Percentiles rank a stretch among this genome's conserved stretches.
Conservation (phyloP, 2,888 invertebrate species). For the Mongoloraphidia duomilia region DNA sequence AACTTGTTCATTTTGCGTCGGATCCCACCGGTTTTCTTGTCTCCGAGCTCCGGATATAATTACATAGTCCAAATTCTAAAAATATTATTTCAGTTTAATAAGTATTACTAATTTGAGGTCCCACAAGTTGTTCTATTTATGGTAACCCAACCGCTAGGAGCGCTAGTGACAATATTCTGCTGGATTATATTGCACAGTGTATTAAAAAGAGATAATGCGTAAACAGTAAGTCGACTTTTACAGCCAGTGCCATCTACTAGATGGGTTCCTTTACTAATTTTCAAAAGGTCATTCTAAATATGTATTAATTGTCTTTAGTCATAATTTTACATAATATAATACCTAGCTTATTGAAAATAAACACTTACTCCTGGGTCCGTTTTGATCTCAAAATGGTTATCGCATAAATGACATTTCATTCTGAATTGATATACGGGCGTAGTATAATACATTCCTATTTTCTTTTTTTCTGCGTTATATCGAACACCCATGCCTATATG, state of each 20-base stretch:
- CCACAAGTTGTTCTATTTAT: neutral
- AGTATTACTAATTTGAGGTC: neutral
- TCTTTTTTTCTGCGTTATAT: slow-evolving; percentile 87
- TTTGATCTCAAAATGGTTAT: slow-evolving; percentile 94
- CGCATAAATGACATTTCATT: slow-evolving; percentile 98
- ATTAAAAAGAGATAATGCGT: too few relatives aligned
- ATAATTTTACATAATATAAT: neutral
- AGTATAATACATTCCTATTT: slow-evolving; percentile 94
- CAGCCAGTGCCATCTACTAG: too few relatives aligned
- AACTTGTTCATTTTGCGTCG: slow-evolving; percentile 85
- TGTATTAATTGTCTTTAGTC: neutral
- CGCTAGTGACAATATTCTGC: neutral
- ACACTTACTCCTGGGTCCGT: slow-evolving; percentile 85
- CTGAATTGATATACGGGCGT: slow-evolving; percentile 96
- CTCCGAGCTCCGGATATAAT: slow-evolving; percentile 88
- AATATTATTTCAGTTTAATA: slow-evolving; percentile 15
- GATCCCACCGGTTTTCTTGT: slow-evolving; percentile 98
- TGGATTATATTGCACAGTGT: too few relatives aligned
- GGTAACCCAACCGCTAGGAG: neutral
- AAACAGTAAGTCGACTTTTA: too few relatives aligned
- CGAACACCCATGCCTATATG: slow-evolving; percentile 99
- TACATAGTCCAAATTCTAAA: slow-evolving; percentile 89
- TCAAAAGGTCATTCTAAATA: neutral
- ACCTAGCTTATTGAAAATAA: slow-evolving; percentile 2
- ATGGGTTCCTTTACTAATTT: neutral